phyloP scores from a whole-genome alignment of 2,888 invertebrate genomes.

The Drosophila anomalata region DNA sequence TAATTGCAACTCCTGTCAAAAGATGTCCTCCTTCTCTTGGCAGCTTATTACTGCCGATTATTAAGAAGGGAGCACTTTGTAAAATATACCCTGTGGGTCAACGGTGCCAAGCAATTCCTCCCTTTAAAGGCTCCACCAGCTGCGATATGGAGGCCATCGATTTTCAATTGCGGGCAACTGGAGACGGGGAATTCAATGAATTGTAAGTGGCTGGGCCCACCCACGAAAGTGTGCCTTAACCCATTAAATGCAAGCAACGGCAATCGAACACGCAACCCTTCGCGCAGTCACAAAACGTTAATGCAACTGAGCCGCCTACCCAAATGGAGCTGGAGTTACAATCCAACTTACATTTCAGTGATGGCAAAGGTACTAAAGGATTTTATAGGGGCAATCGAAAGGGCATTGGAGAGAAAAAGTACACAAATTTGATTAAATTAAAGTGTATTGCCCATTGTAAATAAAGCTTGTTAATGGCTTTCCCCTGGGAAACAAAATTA shows the following conservation, averaged over 20 bases:
- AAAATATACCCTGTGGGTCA: slow-evolving; percentile 7
- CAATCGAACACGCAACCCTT: slow-evolving; percentile 67
- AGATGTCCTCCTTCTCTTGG: slow-evolving; percentile 7
- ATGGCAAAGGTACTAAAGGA: neutral
- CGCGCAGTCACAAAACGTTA: slow-evolving; percentile 67
- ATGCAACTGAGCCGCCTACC: slow-evolving; percentile 48
- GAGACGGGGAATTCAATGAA: slow-evolving; percentile 38
- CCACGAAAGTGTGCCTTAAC: slow-evolving; percentile 45
- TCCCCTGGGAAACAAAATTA: neutral
- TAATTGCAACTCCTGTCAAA: slow-evolving; percentile 41
- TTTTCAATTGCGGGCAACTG: slow-evolving; percentile 40
- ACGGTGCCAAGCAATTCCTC: neutral
- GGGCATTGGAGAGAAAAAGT: neutral
- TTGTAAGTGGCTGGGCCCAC: slow-evolving; percentile 36
- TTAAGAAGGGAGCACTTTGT: neutral
- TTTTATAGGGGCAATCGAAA: neutral
- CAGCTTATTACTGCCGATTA: slow-evolving; percentile 8
- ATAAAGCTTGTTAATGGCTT: neutral
- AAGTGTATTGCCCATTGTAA: neutral
- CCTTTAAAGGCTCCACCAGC: neutral
- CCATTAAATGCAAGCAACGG: slow-evolving; percentile 55
- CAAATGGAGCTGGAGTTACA: slow-evolving; percentile 11
- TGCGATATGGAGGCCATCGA: slow-evolving; percentile 10
- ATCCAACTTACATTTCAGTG: slow-evolving; percentile 1
- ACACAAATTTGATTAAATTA: neutral